A percentile compares a stretch with the other conserved stretches of the same genome.
phyloP scores from a whole-genome alignment of 2,113 vertebrate genomes.

The Equus przewalskii region DNA sequence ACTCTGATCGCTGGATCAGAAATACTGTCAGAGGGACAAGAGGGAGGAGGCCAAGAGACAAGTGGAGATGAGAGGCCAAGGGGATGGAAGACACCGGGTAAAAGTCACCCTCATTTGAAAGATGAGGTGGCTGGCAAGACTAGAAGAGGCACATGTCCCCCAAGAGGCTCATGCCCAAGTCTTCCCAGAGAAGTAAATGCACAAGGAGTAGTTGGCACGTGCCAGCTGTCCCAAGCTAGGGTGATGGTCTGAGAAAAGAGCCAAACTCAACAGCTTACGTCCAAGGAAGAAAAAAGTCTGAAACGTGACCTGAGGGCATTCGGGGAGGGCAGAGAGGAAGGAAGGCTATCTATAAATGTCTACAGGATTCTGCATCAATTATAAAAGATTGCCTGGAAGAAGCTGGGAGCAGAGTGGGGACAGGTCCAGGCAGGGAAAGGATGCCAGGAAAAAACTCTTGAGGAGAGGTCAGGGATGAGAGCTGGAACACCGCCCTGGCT shows the following conservation, averaged over 20 bases:
- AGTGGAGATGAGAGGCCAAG: neutral
- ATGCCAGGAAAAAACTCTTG: constrained; percentile 74
- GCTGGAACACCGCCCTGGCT: constrained; percentile 66
- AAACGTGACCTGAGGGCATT: neutral
- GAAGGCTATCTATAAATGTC: constrained; percentile 79
- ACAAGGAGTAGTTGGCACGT: neutral
- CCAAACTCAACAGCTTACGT: neutral
- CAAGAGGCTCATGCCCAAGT: neutral
- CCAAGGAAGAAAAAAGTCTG: constrained; percentile 59
- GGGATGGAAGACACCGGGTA: neutral
- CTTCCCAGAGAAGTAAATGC: neutral
- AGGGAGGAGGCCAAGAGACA: neutral
- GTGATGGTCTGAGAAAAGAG: neutral
- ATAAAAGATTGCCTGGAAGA: constrained; percentile 76
- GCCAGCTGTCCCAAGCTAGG: neutral
- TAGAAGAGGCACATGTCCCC: neutral
- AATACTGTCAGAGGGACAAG: neutral
- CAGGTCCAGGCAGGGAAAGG: constrained; percentile 74
- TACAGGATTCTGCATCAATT: constrained; percentile 71
- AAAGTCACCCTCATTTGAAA: neutral
- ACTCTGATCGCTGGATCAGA: neutral
- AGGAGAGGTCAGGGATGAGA: constrained; percentile 70
- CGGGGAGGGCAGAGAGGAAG: constrained; percentile 41
- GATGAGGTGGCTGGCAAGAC: neutral
- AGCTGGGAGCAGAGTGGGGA: constrained; percentile 51